Conservation (phyloP, 1,140 invertebrate genomes). For the Phymastichus coffea region DNA sequence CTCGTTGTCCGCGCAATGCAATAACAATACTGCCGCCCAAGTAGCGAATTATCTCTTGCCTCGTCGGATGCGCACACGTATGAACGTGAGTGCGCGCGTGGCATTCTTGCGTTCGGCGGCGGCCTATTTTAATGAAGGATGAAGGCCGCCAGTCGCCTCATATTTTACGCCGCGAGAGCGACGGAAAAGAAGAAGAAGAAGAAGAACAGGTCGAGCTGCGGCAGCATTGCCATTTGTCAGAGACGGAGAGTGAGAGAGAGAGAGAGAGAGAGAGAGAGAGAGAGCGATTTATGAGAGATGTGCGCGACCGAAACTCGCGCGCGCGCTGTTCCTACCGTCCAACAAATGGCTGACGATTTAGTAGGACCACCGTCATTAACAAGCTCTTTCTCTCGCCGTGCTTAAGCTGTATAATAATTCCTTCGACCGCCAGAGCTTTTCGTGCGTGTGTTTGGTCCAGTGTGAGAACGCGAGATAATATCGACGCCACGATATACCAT, state of each 20-base stretch:
- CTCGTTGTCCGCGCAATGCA: neutral
- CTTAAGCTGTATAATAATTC: neutral
- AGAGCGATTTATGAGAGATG: constrained; percentile 41
- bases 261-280: neutral
- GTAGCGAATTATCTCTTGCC: no score
- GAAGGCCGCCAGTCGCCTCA: constrained; percentile 32
- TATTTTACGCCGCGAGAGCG: constrained; percentile 38
- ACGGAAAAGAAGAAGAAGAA: constrained; percentile 10
- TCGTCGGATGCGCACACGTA: constrained; percentile 26
- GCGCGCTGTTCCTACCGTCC: constrained; percentile 37
- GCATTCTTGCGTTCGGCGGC: constrained; percentile 4
- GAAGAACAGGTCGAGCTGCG: constrained; percentile 39
- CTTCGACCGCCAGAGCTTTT: neutral
- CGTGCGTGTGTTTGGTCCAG: neutral
- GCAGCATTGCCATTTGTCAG: constrained; percentile 53
- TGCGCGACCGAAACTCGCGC: constrained; percentile 31
- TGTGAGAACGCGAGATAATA: constrained; percentile 11
- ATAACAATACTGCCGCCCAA: neutral
- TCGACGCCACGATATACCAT: neutral
- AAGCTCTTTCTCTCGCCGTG: constrained; percentile 28
- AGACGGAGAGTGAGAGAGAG: constrained; percentile 36
- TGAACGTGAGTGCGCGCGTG: constrained; percentile 32
- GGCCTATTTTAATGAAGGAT: constrained; percentile 47
- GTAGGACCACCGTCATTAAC: constrained; percentile 44
- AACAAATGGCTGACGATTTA: constrained; percentile 46